Percentiles rank a stretch among this genome's conserved stretches.
Conservation (phyloP, 2,113 vertebrate genomes). For the Pseudorhombus dupliciocellatus region DNA sequence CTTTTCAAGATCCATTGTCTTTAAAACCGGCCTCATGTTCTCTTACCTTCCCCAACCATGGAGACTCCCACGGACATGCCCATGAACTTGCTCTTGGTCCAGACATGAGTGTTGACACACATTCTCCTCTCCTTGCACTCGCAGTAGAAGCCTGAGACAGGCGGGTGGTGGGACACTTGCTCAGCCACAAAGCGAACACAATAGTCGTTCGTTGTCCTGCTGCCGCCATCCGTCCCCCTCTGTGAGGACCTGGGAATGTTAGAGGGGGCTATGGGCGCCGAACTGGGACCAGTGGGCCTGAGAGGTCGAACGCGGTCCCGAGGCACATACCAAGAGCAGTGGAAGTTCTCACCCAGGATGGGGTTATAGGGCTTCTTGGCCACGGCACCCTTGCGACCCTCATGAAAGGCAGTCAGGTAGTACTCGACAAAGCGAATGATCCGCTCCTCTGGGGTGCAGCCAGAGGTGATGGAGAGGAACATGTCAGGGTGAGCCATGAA, state of each 20-base stretch:
- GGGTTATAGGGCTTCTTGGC: slow-evolving; percentile 97
- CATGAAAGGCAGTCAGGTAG: slow-evolving; percentile 92
- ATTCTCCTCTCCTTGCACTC: slow-evolving; percentile 91
- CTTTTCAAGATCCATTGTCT: too few relatives aligned
- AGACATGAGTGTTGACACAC: slow-evolving; percentile 89
- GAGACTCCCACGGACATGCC: slow-evolving; percentile 95
- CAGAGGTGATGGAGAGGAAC: slow-evolving; percentile 87
- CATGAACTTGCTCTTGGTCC: slow-evolving; percentile 98
- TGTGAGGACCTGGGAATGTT: slow-evolving; percentile 43
- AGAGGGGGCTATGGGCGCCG: slow-evolving; percentile 64
- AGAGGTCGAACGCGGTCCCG: slow-evolving; percentile 82
- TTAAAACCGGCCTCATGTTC: not conserved
- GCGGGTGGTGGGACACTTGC: slow-evolving; percentile 93
- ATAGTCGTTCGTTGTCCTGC: slow-evolving; percentile 63
- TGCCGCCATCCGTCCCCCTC: not conserved
- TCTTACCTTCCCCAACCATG: slow-evolving; percentile 93
- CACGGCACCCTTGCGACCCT: slow-evolving; percentile 90
- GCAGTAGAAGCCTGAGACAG: slow-evolving; percentile 92
- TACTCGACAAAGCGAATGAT: slow-evolving; percentile 92
- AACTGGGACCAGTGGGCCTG: slow-evolving; percentile 62
- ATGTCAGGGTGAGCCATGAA: slow-evolving; percentile 94
- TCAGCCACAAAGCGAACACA: slow-evolving; percentile 90
- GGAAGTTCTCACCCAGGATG: slow-evolving; percentile 91
- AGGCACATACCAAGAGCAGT: slow-evolving; percentile 91
- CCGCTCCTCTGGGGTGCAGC: slow-evolving; percentile 87